Evolutionary conservation across 2,888 invertebrate species (phyloP), one percentile per base, ranked within the genome.

Genomic region (Oxytorus armatus): DNA sequence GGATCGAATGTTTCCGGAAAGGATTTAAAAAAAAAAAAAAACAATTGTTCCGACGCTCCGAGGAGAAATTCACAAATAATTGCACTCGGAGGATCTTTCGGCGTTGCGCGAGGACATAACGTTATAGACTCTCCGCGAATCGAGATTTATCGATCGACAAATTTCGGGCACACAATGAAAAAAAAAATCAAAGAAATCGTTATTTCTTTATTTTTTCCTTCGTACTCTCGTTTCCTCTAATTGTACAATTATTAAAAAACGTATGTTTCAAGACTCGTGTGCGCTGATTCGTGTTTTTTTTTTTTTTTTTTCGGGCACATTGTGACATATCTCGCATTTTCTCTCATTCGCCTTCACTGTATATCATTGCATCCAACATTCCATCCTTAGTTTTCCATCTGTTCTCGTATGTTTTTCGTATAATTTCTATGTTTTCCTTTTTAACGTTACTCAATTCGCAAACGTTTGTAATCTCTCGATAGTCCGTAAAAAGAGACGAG

Each of bases 181-280:
- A 33, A 47, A 66, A 21, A 73, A 73, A n/a, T 53, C 25, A 33
- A n/a, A n/a, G 23, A 18, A 49, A 18, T 21, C 11, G 49, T 21
- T 21, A 21, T 49, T 21, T 47, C 47, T 3, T 16, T 16, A 14
- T 14, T 16, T 3, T n/a, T 33, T 8, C 42, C 78, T 51, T 70
- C 68, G 61, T 75, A 82, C 79, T 82, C 63, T n/a, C n/a, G n/a
- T n/a, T 59, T 70, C 83, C 70, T 65, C 65, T 76, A 82, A 55
- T 84, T 86, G 86, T 88, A 87, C n/a, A n/a, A n/a, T n/a, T n/a
- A n/a, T n/a, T n/a, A n/a, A n/a, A n/a, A n/a, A n/a, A n/a, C n/a
- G n/a, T 86, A 86, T 82, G 80, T 79, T 63, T 85, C 85, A 81
- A 82, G 83, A 85, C 79, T 83, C 82, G 78, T 82, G 82, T 83